Percentiles rank a stretch among this genome's conserved stretches.
These are phyloP conservation scores for Solea solea DNA, from an alignment of 2,113 vertebrate species.

Conservation along the genomic window DNA sequence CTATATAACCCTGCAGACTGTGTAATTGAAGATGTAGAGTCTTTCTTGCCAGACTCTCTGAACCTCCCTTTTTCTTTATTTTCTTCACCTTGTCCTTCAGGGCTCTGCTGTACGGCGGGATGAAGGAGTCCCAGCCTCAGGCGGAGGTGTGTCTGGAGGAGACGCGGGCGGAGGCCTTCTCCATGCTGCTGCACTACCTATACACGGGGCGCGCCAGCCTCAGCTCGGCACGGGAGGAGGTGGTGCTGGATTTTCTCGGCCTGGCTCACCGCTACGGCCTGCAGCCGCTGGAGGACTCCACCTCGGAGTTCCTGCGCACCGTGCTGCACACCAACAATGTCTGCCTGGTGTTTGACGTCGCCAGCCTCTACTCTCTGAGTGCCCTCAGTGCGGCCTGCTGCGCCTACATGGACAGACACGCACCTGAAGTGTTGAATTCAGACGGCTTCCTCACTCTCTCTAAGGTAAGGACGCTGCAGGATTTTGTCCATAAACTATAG, in stretches of 20 bases:
- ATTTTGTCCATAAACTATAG: too few relatives aligned
- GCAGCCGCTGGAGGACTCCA: constrained; percentile 95
- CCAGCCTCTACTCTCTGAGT: constrained; percentile 93
- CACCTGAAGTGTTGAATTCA: constrained; percentile 90
- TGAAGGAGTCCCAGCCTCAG: constrained; percentile 95
- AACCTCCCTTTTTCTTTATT: not conserved
- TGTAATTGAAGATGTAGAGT: too few relatives aligned
- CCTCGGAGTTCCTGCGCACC: constrained; percentile 95
- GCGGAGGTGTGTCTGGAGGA: constrained; percentile 95
- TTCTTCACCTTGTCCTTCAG: constrained; percentile 64
- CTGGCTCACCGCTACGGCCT: constrained; percentile 97
- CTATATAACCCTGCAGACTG: too few relatives aligned
- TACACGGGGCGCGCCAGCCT: constrained; percentile 96
- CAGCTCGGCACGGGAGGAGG: constrained; percentile 93
- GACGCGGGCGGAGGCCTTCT: constrained; percentile 94
- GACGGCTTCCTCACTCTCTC: constrained; percentile 94
- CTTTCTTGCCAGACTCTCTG: too few relatives aligned
- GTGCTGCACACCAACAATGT: constrained; percentile 95
- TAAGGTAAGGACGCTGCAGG: constrained; percentile 81
- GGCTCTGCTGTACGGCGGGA: constrained; percentile 94
- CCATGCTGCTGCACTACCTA: constrained; percentile 95
- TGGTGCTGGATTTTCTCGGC: constrained; percentile 95
- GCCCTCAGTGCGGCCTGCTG: constrained; percentile 92
- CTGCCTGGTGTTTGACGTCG: constrained; percentile 97
- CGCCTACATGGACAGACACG: constrained; percentile 95